Conservation (phyloP, 1,140 invertebrate species). For the Trinorchestia longiramus region DNA sequence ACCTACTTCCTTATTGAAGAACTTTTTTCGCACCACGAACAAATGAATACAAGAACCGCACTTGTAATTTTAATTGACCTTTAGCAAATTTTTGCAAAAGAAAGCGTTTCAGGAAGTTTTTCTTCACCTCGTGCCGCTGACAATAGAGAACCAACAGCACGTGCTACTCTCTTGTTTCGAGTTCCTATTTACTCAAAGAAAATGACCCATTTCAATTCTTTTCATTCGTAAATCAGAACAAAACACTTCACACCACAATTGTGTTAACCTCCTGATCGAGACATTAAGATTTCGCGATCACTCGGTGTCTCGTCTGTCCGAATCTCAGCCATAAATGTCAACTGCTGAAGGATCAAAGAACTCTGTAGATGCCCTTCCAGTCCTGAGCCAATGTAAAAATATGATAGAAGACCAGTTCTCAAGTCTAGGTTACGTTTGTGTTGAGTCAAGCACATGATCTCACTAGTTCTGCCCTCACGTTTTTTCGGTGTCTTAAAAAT, state of each 20-base stretch:
- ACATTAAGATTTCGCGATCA: not conserved
- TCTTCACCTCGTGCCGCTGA: not conserved
- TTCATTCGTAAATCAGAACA: not conserved
- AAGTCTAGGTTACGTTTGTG: not conserved
- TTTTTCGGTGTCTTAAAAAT: too few species aligned
- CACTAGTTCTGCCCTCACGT: not conserved
- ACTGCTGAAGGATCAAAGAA: not conserved
- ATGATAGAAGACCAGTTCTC: not conserved
- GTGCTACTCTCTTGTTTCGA: not conserved
- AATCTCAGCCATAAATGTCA: not conserved
- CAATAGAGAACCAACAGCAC: not conserved
- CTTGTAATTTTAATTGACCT: not conserved
- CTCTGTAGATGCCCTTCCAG: not conserved
- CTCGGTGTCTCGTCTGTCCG: not conserved
- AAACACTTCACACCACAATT: not conserved
- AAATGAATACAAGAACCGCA: not conserved
- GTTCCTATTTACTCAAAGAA: not conserved
- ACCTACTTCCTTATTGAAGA: not conserved
- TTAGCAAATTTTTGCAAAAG: not conserved
- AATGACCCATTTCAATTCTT: not conserved
- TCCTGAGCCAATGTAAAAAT: not conserved
- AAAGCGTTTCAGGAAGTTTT: not conserved
- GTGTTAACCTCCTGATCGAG: not conserved
- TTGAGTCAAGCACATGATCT: not conserved
- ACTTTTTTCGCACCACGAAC: not conserved